Conservation (phyloP, 2,888 invertebrate genomes). For the Falcaria lacertinaria region DNA sequence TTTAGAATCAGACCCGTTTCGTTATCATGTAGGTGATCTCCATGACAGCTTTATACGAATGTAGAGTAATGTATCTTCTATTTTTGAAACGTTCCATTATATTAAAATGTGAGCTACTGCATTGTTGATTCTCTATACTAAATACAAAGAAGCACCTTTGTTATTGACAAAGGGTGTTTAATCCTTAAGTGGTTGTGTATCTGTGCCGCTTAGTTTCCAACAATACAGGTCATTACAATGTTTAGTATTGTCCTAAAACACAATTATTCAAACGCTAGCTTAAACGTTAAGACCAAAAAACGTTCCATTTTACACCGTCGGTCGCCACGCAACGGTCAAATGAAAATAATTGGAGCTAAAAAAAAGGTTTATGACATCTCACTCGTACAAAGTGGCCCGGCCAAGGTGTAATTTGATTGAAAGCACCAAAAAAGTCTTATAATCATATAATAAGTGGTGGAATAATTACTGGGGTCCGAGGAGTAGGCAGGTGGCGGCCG, state of each 20-base stretch:
- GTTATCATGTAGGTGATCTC: conserved; percentile 69
- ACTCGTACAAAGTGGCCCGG: conserved; percentile 66
- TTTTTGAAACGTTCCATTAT: conserved; percentile 18
- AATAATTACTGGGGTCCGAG: conserved; percentile 74
- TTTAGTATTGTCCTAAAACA: neutral
- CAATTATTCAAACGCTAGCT: neutral
- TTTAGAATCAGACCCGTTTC: conserved; percentile 55
- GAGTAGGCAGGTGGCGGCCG: conserved; percentile 63
- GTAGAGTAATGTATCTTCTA: conserved; percentile 33
- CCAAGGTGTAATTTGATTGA: conserved; percentile 80
- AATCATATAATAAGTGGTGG: conserved; percentile 78
- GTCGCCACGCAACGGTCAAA: conserved; percentile 47
- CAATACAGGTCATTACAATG: neutral
- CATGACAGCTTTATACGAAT: conserved; percentile 44
- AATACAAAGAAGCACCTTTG: conserved; percentile 24
- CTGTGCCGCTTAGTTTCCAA: conserved; percentile 1
- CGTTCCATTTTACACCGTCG: conserved; percentile 62
- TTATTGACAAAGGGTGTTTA: conserved; percentile 25
- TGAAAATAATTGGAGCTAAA: conserved; percentile 38
- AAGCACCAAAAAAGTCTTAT: conserved; percentile 79
- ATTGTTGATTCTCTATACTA: conserved; percentile 20
- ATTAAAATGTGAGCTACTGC: conserved; percentile 13
- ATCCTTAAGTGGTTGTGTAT: conserved; percentile 9
- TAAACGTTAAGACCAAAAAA: conserved; percentile 1
- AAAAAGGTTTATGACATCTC: conserved; percentile 77